Evolutionary conservation across 1,140 invertebrate genomes (phyloP), one percentile per base, ranked within the genome.

Genomic region (Heliothis subflexa): DNA sequence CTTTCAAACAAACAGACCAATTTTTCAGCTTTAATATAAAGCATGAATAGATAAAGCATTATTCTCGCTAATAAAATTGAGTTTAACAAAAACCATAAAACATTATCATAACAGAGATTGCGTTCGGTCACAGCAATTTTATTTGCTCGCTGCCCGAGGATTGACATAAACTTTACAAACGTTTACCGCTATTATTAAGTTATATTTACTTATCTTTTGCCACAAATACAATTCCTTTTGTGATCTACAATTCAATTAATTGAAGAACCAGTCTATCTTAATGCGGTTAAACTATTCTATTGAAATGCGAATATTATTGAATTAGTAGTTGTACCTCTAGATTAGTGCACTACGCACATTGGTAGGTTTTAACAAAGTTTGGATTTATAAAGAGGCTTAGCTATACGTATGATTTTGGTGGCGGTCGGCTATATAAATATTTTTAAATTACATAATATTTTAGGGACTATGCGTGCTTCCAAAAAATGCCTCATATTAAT

Each of bases 121-220:
- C 4, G 12, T 16, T 4, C 16, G 18, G 45, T 49, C 62, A 21
- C 9, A 4, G 13, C 18, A 66, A 66, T 66, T 18, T 66, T 50
- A 66, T 66, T 66, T 66, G 18, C 49, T 66, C 49, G 45, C 16
- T 49, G 45, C 28, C 62, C 62, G 62, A 66, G 62, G 18, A 49
- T 49, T 49, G 45, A 49, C 45, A 21, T 33, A 50, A 66, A 66
- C 16, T 66, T 66, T 1, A 18, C 33, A 66, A 66, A 47, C 62
- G 62, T 66, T 49, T 62, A 40, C 59, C 40, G 18, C 40, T 11
- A 40, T 66, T 66, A 66, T 21, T 25, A 33, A 49, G 45, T 66
- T 66, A 62, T n/a, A n/a, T 62, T 62, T 40, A 28, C 33, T 62
- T 62, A 14, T 66, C 16, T 47, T 66, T 66, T 49, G 45, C 21